phyloP scores from a whole-genome alignment of 2,113 vertebrate genomes.

The Pseudopodoces humilis region DNA sequence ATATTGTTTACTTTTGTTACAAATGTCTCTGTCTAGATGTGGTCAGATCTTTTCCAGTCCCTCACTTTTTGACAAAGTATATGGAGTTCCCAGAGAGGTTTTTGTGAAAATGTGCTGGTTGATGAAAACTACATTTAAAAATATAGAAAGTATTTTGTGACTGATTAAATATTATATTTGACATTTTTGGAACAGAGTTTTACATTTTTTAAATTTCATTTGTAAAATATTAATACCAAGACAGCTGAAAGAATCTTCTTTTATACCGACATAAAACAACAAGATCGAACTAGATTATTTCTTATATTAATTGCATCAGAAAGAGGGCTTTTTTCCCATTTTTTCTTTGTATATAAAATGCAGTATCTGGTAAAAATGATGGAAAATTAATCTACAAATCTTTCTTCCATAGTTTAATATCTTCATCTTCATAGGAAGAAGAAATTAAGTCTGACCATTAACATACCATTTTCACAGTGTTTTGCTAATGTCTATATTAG shows the following conservation, averaged over 20 bases:
- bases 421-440: background rate
- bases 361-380: background rate
- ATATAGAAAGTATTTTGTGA: background rate
- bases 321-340: accelerated
- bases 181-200: background rate
- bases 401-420: background rate
- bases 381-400: background rate
- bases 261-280: background rate
- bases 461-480: background rate
- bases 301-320: background rate
- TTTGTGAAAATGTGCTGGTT: background rate
- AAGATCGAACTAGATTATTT: background rate
- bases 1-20: background rate
- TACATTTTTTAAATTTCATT: background rate
- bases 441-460: background rate
- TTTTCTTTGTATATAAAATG: background rate
- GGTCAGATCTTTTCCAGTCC: background rate
- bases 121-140: background rate
- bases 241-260: background rate
- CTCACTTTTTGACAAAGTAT: background rate
- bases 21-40: background rate
- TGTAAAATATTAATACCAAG: background rate
- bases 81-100: background rate
- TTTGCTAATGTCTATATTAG: background rate
- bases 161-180: background rate